Base-by-base conservation (phyloP, 2,113 vertebrate species). In the Peucedramus taeniatus region DNA sequence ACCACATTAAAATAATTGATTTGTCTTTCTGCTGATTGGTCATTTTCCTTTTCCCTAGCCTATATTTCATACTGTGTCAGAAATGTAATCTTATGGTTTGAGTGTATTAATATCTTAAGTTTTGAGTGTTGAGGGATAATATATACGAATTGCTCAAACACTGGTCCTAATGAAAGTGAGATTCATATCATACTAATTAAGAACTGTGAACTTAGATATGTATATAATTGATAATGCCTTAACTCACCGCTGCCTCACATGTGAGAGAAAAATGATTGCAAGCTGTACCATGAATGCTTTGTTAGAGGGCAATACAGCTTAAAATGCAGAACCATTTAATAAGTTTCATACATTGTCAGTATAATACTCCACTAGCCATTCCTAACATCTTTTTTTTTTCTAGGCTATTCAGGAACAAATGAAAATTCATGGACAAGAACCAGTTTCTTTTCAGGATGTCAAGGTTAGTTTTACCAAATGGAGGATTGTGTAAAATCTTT, bases 381-480 rank as follows among this genome's bases (percentile, higher is more conserved):
- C 66, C n/a, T 65, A 53, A 88, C n/a, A 90, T 97, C 65, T 63
- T 92, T 40, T 53, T 40, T 53, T 81, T 94, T 50, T 69, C 72
- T 94, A 99, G 99, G 99, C 99, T 87, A 99, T 99, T 97, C 99
- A 99, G 92, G 99, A 99, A 92, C 99, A 99, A 98, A 99, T 99
- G 98, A 99, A 99, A 97, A 98, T 99, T 71, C 99, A 99, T 27
- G 98, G 99, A 66, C 99, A 99, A 97, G 99, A 99, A 90, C 98
- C 98, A 12, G 99, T 99, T 84, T 99, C 99, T 90, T 99, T 99
- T 97, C 99, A 99, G 97, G 99, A 99, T 96, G 99, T 99, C 51
- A 99, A 99, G 98, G 99, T 99, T 92, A 94, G 86, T 72, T 82
- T 92, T 94, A 40, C 64, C 81, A 83, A 87, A 56, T 7, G 35